Base-by-base conservation (phyloP, 1,140 invertebrate genomes). In the Agrilus planipennis region DNA sequence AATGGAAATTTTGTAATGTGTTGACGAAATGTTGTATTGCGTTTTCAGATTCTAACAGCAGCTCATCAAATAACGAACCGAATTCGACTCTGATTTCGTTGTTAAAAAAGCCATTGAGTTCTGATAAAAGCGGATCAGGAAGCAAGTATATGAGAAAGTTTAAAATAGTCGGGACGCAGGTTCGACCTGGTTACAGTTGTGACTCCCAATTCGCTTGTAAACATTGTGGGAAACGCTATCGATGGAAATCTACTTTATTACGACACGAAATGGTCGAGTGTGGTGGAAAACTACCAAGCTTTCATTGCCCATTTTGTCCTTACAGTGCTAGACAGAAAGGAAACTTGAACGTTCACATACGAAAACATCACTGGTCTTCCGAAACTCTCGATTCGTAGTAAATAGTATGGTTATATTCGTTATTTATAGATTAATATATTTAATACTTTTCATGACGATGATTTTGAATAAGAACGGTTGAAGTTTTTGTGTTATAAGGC, bases 211-310 rank as follows among this genome's bases (percentile, higher is more conserved):
- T 82, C 58, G 72, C 79, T 18, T 86, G 83, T 54, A 67, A 79
- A 32, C 79, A 83, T 53, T 86, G 83, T 62, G 81, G 82, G 28
- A 85, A 84, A 56, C 71, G 77, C 19, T 86, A 86, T 56, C 69
- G 81, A 50, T 85, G 81, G 82, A 84, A 84, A 57, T 84, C 80
- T 10, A 84, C 81, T 38, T 70, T 85, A 69, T 70, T 81, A 41
- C 30, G 40, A 10, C n/a, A n/a, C n/a, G n/a, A n/a, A n/a, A n/a
- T n/a, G 60, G 83, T 86, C 45, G 84, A 88, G 60, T 89, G 85
- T 61, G 84, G 84, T 11, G 83, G 83, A 39, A 85, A 86, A 55
- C 77, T 81, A 42, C 72, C 73, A 3, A 56, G 69, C 17, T 72
- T 71, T 54, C 68, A 71, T 45, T 77, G 75, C 48, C 69, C 54